A percentile compares a stretch with the other conserved stretches of the same genome.
phyloP scores from a whole-genome alignment of 2,888 invertebrate genomes.

The Cantharis flavilabris region DNA sequence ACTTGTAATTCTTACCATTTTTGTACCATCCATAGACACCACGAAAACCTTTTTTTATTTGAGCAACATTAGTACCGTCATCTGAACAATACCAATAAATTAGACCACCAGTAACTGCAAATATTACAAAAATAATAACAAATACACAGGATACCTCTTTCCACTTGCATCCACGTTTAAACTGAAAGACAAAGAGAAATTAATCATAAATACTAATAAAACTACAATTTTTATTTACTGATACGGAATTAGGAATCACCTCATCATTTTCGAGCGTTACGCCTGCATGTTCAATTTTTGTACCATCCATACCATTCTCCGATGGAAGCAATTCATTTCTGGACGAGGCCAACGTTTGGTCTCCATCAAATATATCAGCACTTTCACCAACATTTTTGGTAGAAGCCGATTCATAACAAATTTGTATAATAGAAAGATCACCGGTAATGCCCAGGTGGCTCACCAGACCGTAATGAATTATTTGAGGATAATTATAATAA shows the following conservation, averaged over 20 bases:
- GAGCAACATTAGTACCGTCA: neutral
- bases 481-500: conserved; percentile 76
- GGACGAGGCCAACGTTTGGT: neutral
- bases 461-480: conserved; percentile 68
- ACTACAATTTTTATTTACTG: neutral
- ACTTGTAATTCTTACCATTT: neutral
- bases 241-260: too few relatives aligned
- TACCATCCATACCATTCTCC: neutral
- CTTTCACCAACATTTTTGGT: neutral
- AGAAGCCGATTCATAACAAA: conserved; percentile 64
- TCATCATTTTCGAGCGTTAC: too few relatives aligned
- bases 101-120: neutral
- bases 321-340: neutral
- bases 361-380: neutral
- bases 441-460: conserved; percentile 76
- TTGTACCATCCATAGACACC: neutral
- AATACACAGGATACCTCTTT: neutral
- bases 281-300: neutral
- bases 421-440: conserved; percentile 69
- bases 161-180: neutral
- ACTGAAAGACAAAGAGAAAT: neutral
- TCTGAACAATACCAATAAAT: neutral
- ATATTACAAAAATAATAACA: neutral
- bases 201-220: neutral
- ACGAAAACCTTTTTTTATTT: neutral